Conservation (phyloP, 2,888 invertebrate genomes). For the Anagyrus pseudococci region DNA sequence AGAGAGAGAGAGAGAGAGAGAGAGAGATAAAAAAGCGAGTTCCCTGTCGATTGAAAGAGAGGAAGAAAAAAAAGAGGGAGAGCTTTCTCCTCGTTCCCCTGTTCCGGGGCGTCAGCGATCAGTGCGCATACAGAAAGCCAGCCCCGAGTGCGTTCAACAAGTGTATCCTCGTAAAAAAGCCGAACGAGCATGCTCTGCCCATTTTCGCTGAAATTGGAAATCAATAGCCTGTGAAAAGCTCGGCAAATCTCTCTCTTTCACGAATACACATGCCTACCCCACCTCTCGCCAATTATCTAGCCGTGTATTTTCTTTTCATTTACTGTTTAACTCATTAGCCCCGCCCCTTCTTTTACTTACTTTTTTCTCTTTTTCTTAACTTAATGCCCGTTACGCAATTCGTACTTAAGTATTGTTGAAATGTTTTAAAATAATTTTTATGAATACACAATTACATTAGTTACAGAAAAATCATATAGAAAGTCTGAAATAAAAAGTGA, state of each 20-base stretch:
- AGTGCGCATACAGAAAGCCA: constrained; percentile 45
- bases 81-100: constrained; percentile 39
- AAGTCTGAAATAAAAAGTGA: too few species aligned
- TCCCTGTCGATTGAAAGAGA: constrained; percentile 48
- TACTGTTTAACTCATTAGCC: not conserved
- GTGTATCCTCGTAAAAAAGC: constrained; percentile 57
- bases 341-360: not conserved
- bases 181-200: constrained; percentile 45
- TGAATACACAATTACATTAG: too few species aligned
- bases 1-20: constrained; percentile 43
- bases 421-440: too few species aligned
- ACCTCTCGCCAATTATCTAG: too few species aligned
- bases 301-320: constrained; percentile 21
- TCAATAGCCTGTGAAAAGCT: constrained; percentile 54
- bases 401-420: too few species aligned
- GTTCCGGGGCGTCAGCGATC: constrained; percentile 43
- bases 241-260: too few species aligned
- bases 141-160: constrained; percentile 56
- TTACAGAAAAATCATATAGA: too few species aligned
- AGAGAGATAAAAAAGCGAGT: constrained; percentile 52
- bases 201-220: constrained; percentile 60
- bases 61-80: constrained; percentile 42
- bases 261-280: too few species aligned
- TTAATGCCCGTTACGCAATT: too few species aligned
- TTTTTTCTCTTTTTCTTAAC: too few species aligned